Percentiles rank a stretch among this genome's conserved stretches.
phyloP scores from a whole-genome alignment of 2,113 vertebrate genomes.

The Nasalis larvatus region DNA sequence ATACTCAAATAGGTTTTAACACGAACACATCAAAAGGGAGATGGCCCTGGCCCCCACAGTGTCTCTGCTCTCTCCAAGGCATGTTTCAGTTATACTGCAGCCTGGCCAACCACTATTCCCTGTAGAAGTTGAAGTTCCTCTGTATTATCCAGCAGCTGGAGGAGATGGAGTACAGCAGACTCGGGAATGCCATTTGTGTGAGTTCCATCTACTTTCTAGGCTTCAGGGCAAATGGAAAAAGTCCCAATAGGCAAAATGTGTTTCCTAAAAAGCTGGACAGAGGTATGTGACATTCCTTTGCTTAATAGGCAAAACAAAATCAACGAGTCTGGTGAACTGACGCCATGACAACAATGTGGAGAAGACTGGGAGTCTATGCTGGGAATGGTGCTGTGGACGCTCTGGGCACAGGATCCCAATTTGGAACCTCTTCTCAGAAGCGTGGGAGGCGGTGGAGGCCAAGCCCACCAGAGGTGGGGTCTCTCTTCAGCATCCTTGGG shows the following conservation, averaged over 20 bases:
- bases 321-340: background rate
- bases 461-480: background rate
- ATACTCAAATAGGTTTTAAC: background rate
- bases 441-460: background rate
- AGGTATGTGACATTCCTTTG: background rate
- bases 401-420: accelerated
- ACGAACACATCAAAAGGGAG: background rate
- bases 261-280: background rate
- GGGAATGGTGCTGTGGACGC: accelerated
- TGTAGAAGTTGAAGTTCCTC: background rate
- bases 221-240: background rate
- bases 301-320: background rate
- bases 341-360: background rate
- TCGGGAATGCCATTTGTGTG: background rate
- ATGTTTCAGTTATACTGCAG: background rate
- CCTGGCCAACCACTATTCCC: background rate
- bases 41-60: accelerated
- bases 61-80: background rate
- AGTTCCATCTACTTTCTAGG: background rate
- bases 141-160: background rate
- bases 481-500: too few relatives aligned
- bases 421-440: background rate
- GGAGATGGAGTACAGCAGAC: background rate
- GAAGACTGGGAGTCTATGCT: background rate
- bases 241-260: background rate